A percentile compares a stretch with the other conserved stretches of the same genome.
Evolutionary conservation across 2,797 vertebrate genomes (phyloP).

Genomic region (Chlorospingus semifuscus): DNA sequence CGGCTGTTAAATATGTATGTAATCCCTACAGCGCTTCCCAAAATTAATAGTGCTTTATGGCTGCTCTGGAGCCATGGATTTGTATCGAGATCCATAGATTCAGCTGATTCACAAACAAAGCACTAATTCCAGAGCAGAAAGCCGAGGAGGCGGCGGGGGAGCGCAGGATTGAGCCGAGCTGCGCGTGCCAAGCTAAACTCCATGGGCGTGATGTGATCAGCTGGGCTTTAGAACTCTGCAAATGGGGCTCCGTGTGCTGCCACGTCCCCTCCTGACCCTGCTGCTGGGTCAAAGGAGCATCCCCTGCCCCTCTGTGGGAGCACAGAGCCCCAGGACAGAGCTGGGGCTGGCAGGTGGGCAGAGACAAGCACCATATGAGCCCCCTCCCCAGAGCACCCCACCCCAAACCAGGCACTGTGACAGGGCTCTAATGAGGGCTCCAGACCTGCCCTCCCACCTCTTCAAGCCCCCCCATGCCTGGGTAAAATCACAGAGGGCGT

Average conservation of each 20-base stretch:
- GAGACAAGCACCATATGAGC: no score
- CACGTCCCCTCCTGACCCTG: neutral
- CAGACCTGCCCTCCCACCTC: neutral
- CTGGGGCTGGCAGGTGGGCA: neutral
- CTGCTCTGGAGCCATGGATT: slow-evolving; percentile 69
- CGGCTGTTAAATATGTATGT: slow-evolving; percentile 78
- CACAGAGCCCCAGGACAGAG: neutral
- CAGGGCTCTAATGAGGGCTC: rapidly evolving
- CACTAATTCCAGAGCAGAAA: slow-evolving; percentile 66
- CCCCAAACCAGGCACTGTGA: no score
- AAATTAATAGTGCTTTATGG: slow-evolving; percentile 76
- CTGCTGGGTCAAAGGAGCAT: neutral
- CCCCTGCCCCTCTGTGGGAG: neutral
- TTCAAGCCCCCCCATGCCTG: rapidly evolving
- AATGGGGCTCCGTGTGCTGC: neutral
- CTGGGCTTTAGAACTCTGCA: neutral
- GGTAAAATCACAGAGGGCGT: rapidly evolving
- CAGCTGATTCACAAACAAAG: slow-evolving; percentile 74
- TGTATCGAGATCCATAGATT: slow-evolving; percentile 65
- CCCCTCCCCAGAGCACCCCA: no score
- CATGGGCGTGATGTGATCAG: rapidly evolving
- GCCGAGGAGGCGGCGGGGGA: neutral
- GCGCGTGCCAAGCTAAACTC: neutral
- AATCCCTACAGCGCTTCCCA: slow-evolving; percentile 73
- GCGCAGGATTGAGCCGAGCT: neutral